Conservation (phyloP, 2,888 invertebrate species). For the Dugesia japonica region DNA sequence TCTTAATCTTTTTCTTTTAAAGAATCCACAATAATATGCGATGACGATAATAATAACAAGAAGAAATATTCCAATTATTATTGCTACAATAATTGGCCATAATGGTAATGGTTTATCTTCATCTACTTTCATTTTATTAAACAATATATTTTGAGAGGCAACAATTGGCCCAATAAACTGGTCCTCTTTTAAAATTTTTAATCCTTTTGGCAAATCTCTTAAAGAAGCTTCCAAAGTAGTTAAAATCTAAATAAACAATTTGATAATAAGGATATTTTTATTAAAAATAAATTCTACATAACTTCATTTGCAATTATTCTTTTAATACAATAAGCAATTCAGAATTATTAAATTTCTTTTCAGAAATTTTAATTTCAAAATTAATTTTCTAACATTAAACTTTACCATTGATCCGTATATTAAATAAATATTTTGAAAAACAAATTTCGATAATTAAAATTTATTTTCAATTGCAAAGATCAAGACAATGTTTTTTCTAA, state of each 20-base stretch:
- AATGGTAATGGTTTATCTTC: background rate
- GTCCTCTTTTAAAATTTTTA: background rate
- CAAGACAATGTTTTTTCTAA: too few species aligned
- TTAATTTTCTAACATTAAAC: too few species aligned
- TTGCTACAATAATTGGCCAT: background rate
- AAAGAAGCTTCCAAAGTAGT: background rate
- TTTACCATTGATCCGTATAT: too few species aligned
- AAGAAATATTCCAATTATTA: background rate
- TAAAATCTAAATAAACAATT: background rate
- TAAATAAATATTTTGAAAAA: too few species aligned
- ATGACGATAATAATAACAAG: background rate
- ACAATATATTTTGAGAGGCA: background rate
- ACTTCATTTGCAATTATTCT: too few species aligned
- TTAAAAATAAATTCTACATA: too few species aligned
- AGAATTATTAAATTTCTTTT: too few species aligned
- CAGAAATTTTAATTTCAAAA: too few species aligned
- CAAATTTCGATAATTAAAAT: too few species aligned
- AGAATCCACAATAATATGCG: background rate
- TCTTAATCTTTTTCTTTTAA: conserved; percentile 10
- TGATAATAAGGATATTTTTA: too few species aligned
- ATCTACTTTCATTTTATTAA: background rate
- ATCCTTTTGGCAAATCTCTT: background rate
- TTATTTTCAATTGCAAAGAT: too few species aligned
- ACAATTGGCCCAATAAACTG: background rate
- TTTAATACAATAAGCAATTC: too few species aligned